Evolutionary conservation across 2,888 invertebrate species (phyloP).

Genomic region (Cerastis rubricosa): DNA sequence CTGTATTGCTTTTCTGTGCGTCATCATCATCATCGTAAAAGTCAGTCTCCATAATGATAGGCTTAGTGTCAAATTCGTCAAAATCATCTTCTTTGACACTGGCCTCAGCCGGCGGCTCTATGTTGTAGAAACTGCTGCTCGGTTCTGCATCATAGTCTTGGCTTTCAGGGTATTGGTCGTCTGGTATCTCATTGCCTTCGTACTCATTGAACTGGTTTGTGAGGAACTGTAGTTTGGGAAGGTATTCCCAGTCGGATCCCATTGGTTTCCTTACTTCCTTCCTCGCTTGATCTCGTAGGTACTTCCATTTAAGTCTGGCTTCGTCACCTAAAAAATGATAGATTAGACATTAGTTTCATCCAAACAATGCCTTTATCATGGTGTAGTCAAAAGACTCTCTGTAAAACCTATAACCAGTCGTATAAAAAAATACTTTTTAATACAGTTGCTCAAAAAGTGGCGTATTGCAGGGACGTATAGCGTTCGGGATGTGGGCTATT

Average conservation of each 20-base stretch:
- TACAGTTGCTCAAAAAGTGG: too few relatives aligned
- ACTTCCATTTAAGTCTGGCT: constrained; percentile 88
- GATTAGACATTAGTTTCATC: background rate
- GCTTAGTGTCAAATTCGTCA: constrained; percentile 88
- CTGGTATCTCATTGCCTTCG: constrained; percentile 79
- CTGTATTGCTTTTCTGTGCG: constrained; percentile 73
- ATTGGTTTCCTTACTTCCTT: constrained; percentile 86
- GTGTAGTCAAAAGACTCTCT: background rate
- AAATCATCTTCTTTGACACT: constrained; percentile 85
- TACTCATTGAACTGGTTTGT: constrained; percentile 87
- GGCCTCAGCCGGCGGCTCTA: constrained; percentile 73
- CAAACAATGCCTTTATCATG: background rate
- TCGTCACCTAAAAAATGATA: constrained; percentile 80
- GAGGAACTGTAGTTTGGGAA: constrained; percentile 85
- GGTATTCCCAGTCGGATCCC: constrained; percentile 86
- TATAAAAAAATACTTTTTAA: background rate
- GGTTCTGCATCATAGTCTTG: constrained; percentile 79
- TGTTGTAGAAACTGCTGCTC: constrained; percentile 75
- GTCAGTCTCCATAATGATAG: constrained; percentile 87
- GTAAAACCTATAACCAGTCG: background rate
- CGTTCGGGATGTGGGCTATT: too few relatives aligned
- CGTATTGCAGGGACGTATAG: too few relatives aligned
- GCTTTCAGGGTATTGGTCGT: constrained; percentile 75
- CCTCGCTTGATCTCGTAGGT: constrained; percentile 86
- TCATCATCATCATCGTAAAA: constrained; percentile 88